Evolutionary conservation across 1,140 invertebrate species (phyloP).

Genomic region (Cecropterus lyciades): DNA sequence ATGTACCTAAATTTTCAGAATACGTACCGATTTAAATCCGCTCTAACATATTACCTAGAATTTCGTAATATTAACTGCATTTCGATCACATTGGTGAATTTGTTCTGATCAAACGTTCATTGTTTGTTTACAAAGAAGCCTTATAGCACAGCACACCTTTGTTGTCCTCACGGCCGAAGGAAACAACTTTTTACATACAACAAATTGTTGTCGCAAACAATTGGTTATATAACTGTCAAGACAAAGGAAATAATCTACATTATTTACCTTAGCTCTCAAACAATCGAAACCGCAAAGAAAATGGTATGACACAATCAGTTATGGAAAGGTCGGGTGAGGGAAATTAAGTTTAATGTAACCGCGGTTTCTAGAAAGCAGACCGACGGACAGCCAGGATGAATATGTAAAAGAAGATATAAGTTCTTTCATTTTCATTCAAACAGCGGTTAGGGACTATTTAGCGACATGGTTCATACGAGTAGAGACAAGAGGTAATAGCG

Average conservation of each 20-base stretch:
- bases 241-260: constrained; percentile 26
- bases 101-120: constrained; percentile 1
- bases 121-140: constrained; percentile 25
- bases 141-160: constrained; percentile 12
- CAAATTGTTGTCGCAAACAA: constrained; percentile 26
- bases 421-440: too few relatives aligned
- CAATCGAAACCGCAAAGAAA: constrained; percentile 17
- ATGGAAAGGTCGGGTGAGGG: not conserved
- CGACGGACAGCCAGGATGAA: not conserved
- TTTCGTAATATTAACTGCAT: constrained; percentile 1
- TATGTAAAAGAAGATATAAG: too few relatives aligned
- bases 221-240: constrained; percentile 20
- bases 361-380: not conserved
- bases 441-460: too few relatives aligned
- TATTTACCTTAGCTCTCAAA: constrained; percentile 10
- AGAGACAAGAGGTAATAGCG: too few relatives aligned
- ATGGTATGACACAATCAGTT: constrained; percentile 19
- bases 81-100: constrained; percentile 5
- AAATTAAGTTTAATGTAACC: not conserved
- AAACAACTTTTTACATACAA: constrained; percentile 25
- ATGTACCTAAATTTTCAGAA: too few relatives aligned
- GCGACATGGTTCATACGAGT: too few relatives aligned
- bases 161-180: constrained; percentile 21
- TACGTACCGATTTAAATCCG: too few relatives aligned
- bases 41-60: not conserved